A percentile compares a stretch with the other conserved stretches of the same genome.
These are phyloP conservation scores for Drosophila emarginata DNA, from an alignment of 2,888 invertebrate genomes.

Conservation along the genomic window DNA sequence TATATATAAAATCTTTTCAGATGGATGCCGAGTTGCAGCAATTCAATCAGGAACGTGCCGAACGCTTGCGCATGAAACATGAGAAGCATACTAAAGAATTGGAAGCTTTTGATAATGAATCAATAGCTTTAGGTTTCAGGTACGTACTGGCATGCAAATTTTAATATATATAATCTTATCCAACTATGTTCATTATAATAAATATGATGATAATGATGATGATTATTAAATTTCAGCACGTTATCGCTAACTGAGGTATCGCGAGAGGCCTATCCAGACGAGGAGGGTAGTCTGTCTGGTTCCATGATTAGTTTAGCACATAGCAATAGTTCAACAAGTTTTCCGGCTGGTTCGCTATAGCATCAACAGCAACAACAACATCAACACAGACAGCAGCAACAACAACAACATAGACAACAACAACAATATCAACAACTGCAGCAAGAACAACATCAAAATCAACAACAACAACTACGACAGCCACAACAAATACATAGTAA, in stretches of 20 bases:
- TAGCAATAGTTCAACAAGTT: constrained; percentile 96
- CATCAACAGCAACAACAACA: constrained; percentile 75
- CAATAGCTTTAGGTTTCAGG: constrained; percentile 96
- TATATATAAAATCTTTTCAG: constrained; percentile 81
- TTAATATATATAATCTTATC: neutral
- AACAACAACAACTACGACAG: constrained; percentile 41
- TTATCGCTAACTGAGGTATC: constrained; percentile 96
- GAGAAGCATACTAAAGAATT: constrained; percentile 95
- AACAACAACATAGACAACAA: constrained; percentile 34
- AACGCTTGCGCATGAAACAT: constrained; percentile 93
- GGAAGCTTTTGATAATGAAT: constrained; percentile 97
- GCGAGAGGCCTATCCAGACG: constrained; percentile 93
- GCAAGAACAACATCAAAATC: constrained; percentile 54
- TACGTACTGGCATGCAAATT: constrained; percentile 81
- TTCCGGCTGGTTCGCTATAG: constrained; percentile 91
- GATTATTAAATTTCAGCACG: constrained; percentile 85
- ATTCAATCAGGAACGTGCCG: constrained; percentile 95
- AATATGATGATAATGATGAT: neutral
- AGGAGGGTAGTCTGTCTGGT: constrained; percentile 95
- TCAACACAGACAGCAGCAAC: constrained; percentile 41
- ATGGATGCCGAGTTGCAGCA: constrained; percentile 96
- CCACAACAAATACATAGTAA: constrained; percentile 55
- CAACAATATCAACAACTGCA: constrained; percentile 54
- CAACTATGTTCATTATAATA: neutral
- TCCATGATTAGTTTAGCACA: constrained; percentile 97